A percentile compares a stretch with the other conserved stretches of the same genome.
Conservation (phyloP, 2,888 invertebrate genomes). For the Melanchra persicariae region DNA sequence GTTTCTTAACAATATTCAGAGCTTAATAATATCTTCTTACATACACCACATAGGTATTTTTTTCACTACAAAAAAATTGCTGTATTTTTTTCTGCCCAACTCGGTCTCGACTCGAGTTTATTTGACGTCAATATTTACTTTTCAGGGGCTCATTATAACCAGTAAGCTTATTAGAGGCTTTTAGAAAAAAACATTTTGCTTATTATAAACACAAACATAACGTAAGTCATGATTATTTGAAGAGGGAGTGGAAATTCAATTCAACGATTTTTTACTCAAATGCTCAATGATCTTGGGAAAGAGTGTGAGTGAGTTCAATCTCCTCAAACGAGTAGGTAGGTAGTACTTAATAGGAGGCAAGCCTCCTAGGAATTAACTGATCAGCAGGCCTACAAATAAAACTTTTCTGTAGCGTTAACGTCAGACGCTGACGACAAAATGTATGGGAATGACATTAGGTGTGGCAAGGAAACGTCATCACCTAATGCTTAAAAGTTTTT, state of each 20-base stretch:
- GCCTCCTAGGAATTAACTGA: too few relatives aligned
- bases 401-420: too few relatives aligned
- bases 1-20: conserved; percentile 16
- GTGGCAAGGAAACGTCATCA: too few relatives aligned
- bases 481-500: too few relatives aligned
- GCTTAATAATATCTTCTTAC: conserved; percentile 16
- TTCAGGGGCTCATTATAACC: conserved; percentile 31
- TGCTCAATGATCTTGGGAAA: too few relatives aligned
- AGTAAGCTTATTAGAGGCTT: conserved; percentile 33
- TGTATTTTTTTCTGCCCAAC: conserved; percentile 19
- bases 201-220: conserved; percentile 12
- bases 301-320: too few relatives aligned
- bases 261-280: too few relatives aligned
- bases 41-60: background rate
- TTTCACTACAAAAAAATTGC: conserved; percentile 3
- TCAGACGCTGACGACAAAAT: too few relatives aligned
- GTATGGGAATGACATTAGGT: too few relatives aligned
- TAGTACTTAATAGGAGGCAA: too few relatives aligned
- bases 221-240: background rate
- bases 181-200: conserved; percentile 11
- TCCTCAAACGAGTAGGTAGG: too few relatives aligned
- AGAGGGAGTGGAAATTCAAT: background rate
- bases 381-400: too few relatives aligned
- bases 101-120: conserved; percentile 6
- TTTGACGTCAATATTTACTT: conserved; percentile 37